These are phyloP conservation scores for Holacanthella duospinosa DNA, from an alignment of 2,888 invertebrate genomes.

Conservation along the genomic window DNA sequence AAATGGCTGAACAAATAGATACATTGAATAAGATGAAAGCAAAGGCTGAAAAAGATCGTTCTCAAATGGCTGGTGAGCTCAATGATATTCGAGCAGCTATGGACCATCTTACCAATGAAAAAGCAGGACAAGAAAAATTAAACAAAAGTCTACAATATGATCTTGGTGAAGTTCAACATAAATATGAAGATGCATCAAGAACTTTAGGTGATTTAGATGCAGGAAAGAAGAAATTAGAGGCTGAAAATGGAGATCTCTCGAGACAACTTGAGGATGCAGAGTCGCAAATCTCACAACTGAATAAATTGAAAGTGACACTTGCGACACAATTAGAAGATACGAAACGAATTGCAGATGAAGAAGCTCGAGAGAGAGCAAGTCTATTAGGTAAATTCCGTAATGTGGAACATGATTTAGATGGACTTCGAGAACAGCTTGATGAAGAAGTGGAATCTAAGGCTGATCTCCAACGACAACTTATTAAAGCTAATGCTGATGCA, in stretches of 20 bases:
- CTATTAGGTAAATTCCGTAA: slow-evolving; percentile 97
- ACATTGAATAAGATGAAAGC: slow-evolving; percentile 99
- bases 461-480: slow-evolving; percentile 95
- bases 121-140: slow-evolving; percentile 76
- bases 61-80: slow-evolving; percentile 92
- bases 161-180: slow-evolving; percentile 85
- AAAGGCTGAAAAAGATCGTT: slow-evolving; percentile 99
- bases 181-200: slow-evolving; percentile 94
- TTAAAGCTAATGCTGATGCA: slow-evolving; percentile 92
- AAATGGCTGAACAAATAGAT: slow-evolving; percentile 99
- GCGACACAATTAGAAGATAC: slow-evolving; percentile 95
- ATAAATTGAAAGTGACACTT: slow-evolving; percentile 92
- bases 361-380: slow-evolving; percentile 83
- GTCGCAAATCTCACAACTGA: slow-evolving; percentile 88
- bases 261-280: slow-evolving; percentile 98
- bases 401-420: slow-evolving; percentile 96
- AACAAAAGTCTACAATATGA: slow-evolving; percentile 95
- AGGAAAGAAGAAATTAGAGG: slow-evolving; percentile 92
- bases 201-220: slow-evolving; percentile 86
- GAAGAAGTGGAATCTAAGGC: slow-evolving; percentile 99
- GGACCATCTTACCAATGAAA: slow-evolving; percentile 96
- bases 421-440: slow-evolving; percentile 88
- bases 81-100: slow-evolving; percentile 94
- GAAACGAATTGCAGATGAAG: slow-evolving; percentile 94
- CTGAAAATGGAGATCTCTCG: slow-evolving; percentile 92